Evolutionary conservation across 2,888 invertebrate species (phyloP), one percentile per base, ranked within the genome.

Genomic region (Hydroisotoma schaefferi): DNA sequence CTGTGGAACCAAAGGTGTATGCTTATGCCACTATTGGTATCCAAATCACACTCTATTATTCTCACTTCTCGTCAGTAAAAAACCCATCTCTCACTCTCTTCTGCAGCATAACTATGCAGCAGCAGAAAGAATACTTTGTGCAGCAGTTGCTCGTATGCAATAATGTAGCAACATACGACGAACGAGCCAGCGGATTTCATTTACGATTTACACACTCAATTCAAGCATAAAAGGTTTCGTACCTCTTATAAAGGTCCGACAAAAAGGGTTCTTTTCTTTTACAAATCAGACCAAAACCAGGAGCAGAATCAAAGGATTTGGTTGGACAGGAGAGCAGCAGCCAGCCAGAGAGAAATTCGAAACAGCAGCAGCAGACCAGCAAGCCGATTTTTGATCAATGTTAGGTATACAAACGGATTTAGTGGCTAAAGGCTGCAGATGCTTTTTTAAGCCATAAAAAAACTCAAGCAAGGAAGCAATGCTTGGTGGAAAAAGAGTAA

Each of bases 201-300:
- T 59, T 59, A 56, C 56, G 57, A 63, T 63, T 56, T 59, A 38
- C 55, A 60, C 59, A 63, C 63, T 57, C 59, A 59, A 59, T 54
- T 63, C 63, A 63, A 57, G 63, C 63, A 59, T 63, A 63, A 63
- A 63, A 59, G 63, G 59, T 46, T 40, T 20, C 40, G n/a, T 40
- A 40, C 46, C 25, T 46, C 46, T 46, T 46, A 46, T 23, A 23
- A 46, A 46, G 46, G 46, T 46, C 46, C 46, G 46, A 46, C 46
- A 46, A 46, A 46, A 46, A 20, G 46, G 46, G 12, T 46, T 20
- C 25, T 20, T 5, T 20, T 33, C 33, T 40, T 4, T 40, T 15
- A 52, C 18, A 49, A 49, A 27, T 28, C 49, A 49, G 28, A 49
- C 27, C 49, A 23, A 49, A 49, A 52, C 10, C 20, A 10, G 37